phyloP scores from a whole-genome alignment of 2,888 invertebrate genomes.

The Esperia sulphurella region DNA sequence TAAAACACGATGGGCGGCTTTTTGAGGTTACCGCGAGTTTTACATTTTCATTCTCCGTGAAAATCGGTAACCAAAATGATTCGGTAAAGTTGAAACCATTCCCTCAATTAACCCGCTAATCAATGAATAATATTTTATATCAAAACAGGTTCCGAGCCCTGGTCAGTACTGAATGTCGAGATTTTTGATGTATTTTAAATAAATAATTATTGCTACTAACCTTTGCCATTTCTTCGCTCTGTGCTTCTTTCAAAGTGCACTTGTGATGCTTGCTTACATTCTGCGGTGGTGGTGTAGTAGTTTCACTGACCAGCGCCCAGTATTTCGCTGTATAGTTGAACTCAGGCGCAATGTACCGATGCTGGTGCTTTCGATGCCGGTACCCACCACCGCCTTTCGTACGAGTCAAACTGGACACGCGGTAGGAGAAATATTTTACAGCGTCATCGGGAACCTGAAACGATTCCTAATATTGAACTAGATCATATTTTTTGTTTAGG shows the following conservation, averaged over 20 bases:
- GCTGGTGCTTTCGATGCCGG: conserved; percentile 65
- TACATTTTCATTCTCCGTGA: no score
- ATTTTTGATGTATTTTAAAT: no score
- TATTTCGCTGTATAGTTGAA: conserved; percentile 70
- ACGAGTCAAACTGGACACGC: conserved; percentile 67
- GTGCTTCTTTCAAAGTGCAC: conserved; percentile 64
- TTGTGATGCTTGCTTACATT: conserved; percentile 60
- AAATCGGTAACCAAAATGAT: no score
- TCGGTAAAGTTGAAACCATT: no score
- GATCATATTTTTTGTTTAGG: background rate
- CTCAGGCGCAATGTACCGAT: conserved; percentile 69
- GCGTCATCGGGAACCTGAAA: conserved; percentile 61
- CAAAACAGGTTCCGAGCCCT: no score
- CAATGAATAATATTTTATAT: no score
- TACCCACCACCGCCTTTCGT: conserved; percentile 67
- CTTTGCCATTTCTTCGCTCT: conserved; percentile 66
- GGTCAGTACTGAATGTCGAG: no score
- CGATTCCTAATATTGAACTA: background rate
- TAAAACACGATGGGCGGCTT: no score
- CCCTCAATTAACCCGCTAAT: no score
- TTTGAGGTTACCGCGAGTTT: no score
- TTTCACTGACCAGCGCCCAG: conserved; percentile 70
- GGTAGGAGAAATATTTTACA: conserved; percentile 64
- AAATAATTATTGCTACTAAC: conserved; percentile 22
- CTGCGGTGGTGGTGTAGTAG: conserved; percentile 46